Percentiles rank a stretch among this genome's conserved stretches.
Conservation (phyloP, 2,113 vertebrate genomes). For the Nibea albiflora region DNA sequence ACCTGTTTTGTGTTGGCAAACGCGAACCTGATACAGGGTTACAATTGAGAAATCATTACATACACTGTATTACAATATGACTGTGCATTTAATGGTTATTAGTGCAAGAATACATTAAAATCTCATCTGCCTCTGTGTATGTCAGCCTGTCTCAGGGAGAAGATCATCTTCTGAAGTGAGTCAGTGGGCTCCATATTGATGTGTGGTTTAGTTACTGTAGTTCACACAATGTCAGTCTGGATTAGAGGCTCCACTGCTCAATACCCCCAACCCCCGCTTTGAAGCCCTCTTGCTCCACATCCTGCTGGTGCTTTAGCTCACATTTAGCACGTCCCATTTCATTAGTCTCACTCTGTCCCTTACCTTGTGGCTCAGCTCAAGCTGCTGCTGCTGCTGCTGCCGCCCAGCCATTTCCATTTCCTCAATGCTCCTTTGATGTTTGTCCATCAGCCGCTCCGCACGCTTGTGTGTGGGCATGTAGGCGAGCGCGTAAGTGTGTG, state of each 20-base stretch:
- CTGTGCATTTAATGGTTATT: constrained; percentile 2
- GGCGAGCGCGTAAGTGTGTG: constrained; percentile 9
- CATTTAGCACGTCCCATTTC: constrained; percentile 80
- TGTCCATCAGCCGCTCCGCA: constrained; percentile 6
- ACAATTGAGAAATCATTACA: not conserved
- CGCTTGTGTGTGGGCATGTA: constrained; percentile 29
- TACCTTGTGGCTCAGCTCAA: constrained; percentile 72
- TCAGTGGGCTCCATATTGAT: constrained; percentile 62
- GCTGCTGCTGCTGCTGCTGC: constrained; percentile 43
- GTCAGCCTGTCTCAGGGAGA: constrained; percentile 46
- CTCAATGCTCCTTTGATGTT: constrained; percentile 64
- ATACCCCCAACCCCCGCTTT: constrained; percentile 48
- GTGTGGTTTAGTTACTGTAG: constrained; percentile 75
- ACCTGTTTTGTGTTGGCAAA: not conserved
- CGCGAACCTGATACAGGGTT: constrained; percentile 1
- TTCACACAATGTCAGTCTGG: constrained; percentile 75
- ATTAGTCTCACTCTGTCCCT: constrained; percentile 78
- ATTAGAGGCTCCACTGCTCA: constrained; percentile 69
- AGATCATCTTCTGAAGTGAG: constrained; percentile 56
- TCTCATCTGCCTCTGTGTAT: constrained; percentile 28
- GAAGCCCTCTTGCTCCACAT: constrained; percentile 69
- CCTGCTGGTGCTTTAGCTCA: constrained; percentile 76
- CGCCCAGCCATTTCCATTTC: constrained; percentile 51
- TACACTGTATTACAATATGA: not conserved
- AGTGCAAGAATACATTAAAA: constrained; percentile 6